Evolutionary conservation across 2,113 vertebrate species (phyloP), one percentile per base, ranked within the genome.

Genomic region (Perognathus longimembris): DNA sequence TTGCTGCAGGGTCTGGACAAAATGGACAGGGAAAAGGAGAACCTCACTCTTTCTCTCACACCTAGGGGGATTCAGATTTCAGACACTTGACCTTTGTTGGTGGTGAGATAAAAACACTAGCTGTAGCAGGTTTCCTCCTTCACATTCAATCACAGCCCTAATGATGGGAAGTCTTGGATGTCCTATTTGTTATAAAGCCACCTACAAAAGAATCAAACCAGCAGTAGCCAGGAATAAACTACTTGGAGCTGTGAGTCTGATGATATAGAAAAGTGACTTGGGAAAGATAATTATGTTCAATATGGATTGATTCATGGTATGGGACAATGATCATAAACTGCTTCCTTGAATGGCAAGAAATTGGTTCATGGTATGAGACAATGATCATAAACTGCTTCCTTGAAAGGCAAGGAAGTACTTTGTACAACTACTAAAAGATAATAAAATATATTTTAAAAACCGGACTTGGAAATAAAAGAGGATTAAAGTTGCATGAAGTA

Each of bases 1-100:
- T n/a, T n/a, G n/a, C n/a, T n/a, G n/a, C n/a, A n/a, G n/a, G n/a
- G n/a, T 94, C 94, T 0, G 67, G 70, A 45, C 61, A 96, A 94
- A 97, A 91, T n/a, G 50, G 71, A 76, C 9, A 1, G 59, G 59
- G 87, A 84, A 63, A 82, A 90, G 88, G 38, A 71, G 94, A 88
- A 42, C 12, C 26, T 12, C 42, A 32, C 3, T 91, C 40, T n/a
- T 73, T 40, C 93, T 92, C 71, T 86, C 92, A 75, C 50, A 89
- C 83, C 74, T 80, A 26, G 75, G 28, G 84, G 63, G 75, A 94
- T 92, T 97, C 24, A 3, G 61, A 63, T 94, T 96, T 90, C 15
- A 6, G 88, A 30, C 73, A 91, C 88, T 97, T 96, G 80, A 94
- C 94, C 94, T 97, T 96, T 66, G 82, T 69, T 97, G 88, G 84